Conservation (phyloP, 2,113 vertebrate species). For the Myrmecobius fasciatus region DNA sequence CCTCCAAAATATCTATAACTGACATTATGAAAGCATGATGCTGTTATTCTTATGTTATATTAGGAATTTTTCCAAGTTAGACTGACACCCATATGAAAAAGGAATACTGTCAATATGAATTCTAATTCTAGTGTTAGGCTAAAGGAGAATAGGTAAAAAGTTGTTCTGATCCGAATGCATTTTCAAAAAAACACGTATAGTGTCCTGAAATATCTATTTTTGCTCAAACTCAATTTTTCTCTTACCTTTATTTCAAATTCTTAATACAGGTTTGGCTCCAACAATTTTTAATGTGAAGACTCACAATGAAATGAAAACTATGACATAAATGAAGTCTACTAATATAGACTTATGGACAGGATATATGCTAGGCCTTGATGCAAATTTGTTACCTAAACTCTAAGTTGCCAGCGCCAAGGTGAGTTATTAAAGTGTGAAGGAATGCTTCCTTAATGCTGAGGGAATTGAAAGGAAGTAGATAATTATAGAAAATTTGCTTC, state of each 20-base stretch:
- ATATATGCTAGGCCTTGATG: conserved; percentile 45
- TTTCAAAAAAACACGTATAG: not conserved
- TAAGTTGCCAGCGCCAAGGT: not conserved
- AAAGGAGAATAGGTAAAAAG: conserved; percentile 1
- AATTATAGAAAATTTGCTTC: conserved; percentile 25
- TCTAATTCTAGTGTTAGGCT: conserved; percentile 23
- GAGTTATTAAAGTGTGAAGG: conserved; percentile 39
- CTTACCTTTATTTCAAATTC: conserved; percentile 42
- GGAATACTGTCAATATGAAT: conserved; percentile 1
- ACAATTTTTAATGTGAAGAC: conserved; percentile 46
- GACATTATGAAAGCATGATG: not conserved
- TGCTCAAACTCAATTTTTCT: conserved; percentile 58
- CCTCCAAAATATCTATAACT: not conserved
- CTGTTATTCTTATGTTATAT: conserved; percentile 11
- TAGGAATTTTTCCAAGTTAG: conserved; percentile 23
- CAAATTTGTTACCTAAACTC: conserved; percentile 15
- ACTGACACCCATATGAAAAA: conserved; percentile 15
- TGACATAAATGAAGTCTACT: conserved; percentile 47
- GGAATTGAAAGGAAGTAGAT: not conserved
- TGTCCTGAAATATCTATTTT: conserved; percentile 47
- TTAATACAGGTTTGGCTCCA: conserved; percentile 13
- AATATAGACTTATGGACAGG: conserved; percentile 51
- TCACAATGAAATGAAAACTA: conserved; percentile 53
- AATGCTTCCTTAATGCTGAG: conserved; percentile 25
- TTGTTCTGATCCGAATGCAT: not conserved